Evolutionary conservation across 2,113 vertebrate species (phyloP), one percentile per base, ranked within the genome.

Genomic region (Alligator sinensis): DNA sequence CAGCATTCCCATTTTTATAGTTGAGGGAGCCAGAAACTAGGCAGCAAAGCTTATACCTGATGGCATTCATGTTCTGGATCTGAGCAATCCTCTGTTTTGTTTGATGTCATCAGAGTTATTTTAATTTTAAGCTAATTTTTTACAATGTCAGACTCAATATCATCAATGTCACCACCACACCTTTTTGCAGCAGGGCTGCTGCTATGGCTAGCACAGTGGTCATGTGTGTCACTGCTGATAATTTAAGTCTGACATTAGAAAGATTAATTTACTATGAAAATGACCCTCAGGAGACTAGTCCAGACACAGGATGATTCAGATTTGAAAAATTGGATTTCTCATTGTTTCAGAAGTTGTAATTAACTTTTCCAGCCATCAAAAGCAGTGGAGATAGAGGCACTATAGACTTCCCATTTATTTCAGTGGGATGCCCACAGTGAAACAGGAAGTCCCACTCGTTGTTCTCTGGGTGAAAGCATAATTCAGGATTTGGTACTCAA

Each of bases 271-370:
- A 13, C 84, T 72, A 3, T 91, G 96, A 96, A 95, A 95, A 97
- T 95, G 92, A 92, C 95, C 93, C 95, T 86, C 25, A 0, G 93
- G 95, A 96, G 94, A 75, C 68, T 58, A 38, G 84, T 93, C 88
- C 82, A 91, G 92, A 78, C 21, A 11, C 76, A 28, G 55, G 89
- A 94, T 92, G 93, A 96, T 85, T 96, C 94, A 92, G 68, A 54
- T 57, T 74, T 95, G 95, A 89, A 77, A 95, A 92, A 96, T 47
- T 72, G 68, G 82, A 61, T 94, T 87, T 84, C 95, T 97, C 84
- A 66, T 92, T 96, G 93, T 96, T 96, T 95, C 93, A 89, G 88
- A 79, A 93, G 87, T 91, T 91, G 91, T 93, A 97, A 96, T 97
- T 95, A 94, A 91, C 90, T 81, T 85, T 82, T 92, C 76, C 89